These are phyloP conservation scores for Magallana nippona DNA, from an alignment of 2,888 invertebrate species.

Conservation along the genomic window DNA sequence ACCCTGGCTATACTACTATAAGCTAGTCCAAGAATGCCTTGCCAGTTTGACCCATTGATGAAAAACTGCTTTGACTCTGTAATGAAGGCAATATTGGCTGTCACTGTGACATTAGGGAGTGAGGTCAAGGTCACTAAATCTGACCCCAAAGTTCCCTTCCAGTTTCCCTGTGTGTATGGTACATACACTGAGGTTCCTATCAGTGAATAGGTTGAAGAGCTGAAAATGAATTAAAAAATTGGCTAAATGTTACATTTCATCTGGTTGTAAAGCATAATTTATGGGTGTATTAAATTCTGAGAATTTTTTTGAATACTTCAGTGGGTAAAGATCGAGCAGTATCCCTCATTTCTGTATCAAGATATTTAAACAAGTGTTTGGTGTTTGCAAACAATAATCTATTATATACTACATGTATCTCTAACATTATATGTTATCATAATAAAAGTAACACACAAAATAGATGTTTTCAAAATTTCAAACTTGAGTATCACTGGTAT, in stretches of 20 bases:
- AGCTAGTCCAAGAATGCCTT: conserved; percentile 84
- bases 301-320: no score
- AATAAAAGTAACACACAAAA: neutral
- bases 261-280: no score
- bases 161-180: conserved; percentile 84
- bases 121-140: conserved; percentile 81
- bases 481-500: neutral
- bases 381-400: no score
- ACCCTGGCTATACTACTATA: conserved; percentile 80
- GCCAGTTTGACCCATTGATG: conserved; percentile 84
- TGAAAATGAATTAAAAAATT: conserved; percentile 52
- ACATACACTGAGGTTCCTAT: conserved; percentile 74
- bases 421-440: neutral
- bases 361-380: no score
- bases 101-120: conserved; percentile 80
- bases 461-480: neutral
- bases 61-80: conserved; percentile 83
- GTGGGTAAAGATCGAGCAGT: no score
- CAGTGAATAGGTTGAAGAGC: conserved; percentile 80
- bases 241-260: neutral
- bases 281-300: no score
- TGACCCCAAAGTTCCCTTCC: conserved; percentile 81
- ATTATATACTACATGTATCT: neutral
- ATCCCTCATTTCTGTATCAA: no score
- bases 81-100: conserved; percentile 82